Base-by-base conservation (phyloP, 2,888 invertebrate genomes). In the Dendrolimus houi region DNA sequence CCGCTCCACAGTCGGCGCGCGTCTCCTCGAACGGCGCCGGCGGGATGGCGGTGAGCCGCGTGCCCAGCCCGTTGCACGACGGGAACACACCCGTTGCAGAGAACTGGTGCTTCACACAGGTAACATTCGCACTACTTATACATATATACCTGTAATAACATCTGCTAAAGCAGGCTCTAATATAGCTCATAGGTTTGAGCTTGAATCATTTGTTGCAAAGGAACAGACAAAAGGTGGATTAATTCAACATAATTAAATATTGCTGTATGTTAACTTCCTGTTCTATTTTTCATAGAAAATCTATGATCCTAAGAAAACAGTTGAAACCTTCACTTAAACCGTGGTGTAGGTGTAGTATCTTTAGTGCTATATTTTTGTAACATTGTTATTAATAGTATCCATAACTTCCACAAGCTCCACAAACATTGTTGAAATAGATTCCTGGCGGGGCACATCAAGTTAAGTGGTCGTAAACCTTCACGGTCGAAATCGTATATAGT, bases 41-140 rank as follows among this genome's bases (percentile, higher is more conserved):
- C 94, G 95, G 95, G 92, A 96, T 96, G 97, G 97, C 97, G 93
- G 97, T 97, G 91, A 97, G 97, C 93, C 95, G 98, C 83, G 98
- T 98, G 87, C 98, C 98, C 83, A 98, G 97, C 92, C 98, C 98
- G 87, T 95, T 98, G 81, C 96, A 96, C 91, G 97, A 97, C 95
- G 96, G 96, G 86, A 96, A 97, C 92, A 97, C 97, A 81, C 99
- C 99, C 79, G 98, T 99, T 74, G 99, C 99, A 64, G 99, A 99
- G 92, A 99, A 99, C 93, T 99, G 99, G 99, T 99, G 99, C 94
- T 99, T 99, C 89, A 99, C 99, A 86, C 98, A 99, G 96, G 98
- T 98, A 92, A 62, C 59, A 58, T 58, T 66, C 61, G 58, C 56
- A 59, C 62, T 53, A 56, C 58, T 55, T 55, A 56, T 57, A 56